phyloP scores from a whole-genome alignment of 1,140 invertebrate genomes.

The Drosophila arizonae region DNA sequence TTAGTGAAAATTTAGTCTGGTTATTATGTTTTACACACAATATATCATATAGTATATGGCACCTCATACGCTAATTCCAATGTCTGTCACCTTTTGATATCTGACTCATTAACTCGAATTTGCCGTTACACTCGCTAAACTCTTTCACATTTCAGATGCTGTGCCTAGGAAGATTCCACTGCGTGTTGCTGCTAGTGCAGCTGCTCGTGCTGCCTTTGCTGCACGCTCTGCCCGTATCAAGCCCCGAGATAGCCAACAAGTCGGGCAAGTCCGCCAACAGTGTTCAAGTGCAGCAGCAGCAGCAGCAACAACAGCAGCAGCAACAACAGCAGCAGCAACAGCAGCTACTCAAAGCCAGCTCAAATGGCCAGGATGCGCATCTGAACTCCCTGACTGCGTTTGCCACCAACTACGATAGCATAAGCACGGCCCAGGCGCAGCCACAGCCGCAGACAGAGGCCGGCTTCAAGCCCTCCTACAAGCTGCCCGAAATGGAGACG shows the following conservation, averaged over 20 bases:
- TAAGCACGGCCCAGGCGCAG: slow-evolving; percentile 35
- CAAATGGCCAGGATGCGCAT: slow-evolving; percentile 56
- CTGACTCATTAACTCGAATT: not conserved
- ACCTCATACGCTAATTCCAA: too few species aligned
- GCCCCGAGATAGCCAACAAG: slow-evolving; percentile 67
- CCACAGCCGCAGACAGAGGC: slow-evolving; percentile 28
- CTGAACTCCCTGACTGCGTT: slow-evolving; percentile 73
- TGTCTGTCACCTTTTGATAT: too few species aligned
- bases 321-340: slow-evolving; percentile 62
- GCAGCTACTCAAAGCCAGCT: slow-evolving; percentile 25
- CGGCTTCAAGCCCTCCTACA: slow-evolving; percentile 75
- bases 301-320: slow-evolving; percentile 29
- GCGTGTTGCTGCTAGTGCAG: slow-evolving; percentile 37
- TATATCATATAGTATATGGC: too few species aligned
- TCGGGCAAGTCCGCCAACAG: slow-evolving; percentile 55
- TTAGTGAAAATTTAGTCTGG: too few species aligned
- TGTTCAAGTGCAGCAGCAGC: slow-evolving; percentile 55
- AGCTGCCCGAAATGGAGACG: slow-evolving; percentile 77
- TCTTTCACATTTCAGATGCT: slow-evolving; percentile 46
- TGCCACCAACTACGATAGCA: slow-evolving; percentile 66
- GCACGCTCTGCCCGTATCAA: slow-evolving; percentile 58
- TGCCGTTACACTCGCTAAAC: not conserved
- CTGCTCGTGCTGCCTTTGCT: slow-evolving; percentile 30
- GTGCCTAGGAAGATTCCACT: slow-evolving; percentile 9
- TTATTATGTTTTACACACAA: too few species aligned